phyloP scores from a whole-genome alignment of 2,888 invertebrate genomes.

The Microplitis deprimator region DNA sequence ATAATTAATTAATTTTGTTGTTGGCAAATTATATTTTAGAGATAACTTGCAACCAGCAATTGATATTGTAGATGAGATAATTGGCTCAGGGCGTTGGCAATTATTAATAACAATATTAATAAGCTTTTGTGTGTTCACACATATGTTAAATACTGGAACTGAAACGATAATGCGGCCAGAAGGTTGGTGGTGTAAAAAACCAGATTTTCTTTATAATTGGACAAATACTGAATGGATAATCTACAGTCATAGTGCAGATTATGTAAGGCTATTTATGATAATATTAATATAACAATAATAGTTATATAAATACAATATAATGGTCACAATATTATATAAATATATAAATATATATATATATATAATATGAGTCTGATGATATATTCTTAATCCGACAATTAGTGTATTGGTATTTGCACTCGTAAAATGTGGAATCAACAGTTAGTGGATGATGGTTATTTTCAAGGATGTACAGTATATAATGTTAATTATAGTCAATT shows the following conservation, averaged over 20 bases:
- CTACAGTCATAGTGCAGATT: slow-evolving; percentile 49
- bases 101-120: slow-evolving; percentile 46
- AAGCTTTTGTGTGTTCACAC: slow-evolving; percentile 45
- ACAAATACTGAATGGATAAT: slow-evolving; percentile 51
- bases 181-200: slow-evolving; percentile 54
- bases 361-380: neutral
- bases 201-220: slow-evolving; percentile 48
- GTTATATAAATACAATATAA: neutral
- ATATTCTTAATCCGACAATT: neutral
- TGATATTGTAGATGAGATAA: slow-evolving; percentile 48
- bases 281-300: neutral
- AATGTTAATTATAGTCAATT: slow-evolving; percentile 46
- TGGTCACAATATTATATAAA: neutral
- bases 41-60: slow-evolving; percentile 42
- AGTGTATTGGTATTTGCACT: slow-evolving; percentile 47
- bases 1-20: slow-evolving; percentile 2
- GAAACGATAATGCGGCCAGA: slow-evolving; percentile 47
- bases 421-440: slow-evolving; percentile 46
- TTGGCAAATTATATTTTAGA: neutral
- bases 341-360: neutral
- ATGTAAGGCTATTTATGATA: slow-evolving; percentile 35
- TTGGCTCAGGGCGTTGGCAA: slow-evolving; percentile 52
- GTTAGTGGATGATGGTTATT: slow-evolving; percentile 48
- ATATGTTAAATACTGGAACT: slow-evolving; percentile 49
- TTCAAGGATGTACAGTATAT: slow-evolving; percentile 50